phyloP scores from a whole-genome alignment of 1,140 invertebrate genomes.

The Lucilia cuprina region DNA sequence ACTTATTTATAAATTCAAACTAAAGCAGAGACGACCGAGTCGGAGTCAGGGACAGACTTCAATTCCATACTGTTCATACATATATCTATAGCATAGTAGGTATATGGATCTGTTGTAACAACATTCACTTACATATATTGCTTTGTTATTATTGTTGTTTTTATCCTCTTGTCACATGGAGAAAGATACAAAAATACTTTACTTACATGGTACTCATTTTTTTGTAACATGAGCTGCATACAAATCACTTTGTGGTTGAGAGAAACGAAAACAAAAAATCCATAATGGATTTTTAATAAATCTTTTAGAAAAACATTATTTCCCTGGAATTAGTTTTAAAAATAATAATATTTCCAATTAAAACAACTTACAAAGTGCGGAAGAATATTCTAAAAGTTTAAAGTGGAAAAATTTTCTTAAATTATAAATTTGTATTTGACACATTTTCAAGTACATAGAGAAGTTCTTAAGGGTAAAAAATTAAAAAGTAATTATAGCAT shows the following conservation, averaged over 20 bases:
- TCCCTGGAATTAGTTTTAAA: neutral
- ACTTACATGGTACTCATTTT: neutral
- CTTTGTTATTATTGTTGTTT: neutral
- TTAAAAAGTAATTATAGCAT: no score
- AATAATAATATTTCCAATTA: neutral
- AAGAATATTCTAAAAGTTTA: neutral
- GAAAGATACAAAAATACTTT: neutral
- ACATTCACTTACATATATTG: neutral
- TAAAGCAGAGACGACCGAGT: no score
- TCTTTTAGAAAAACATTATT: neutral
- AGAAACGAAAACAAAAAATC: neutral
- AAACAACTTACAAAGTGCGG: neutral
- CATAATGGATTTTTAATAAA: conserved; percentile 4
- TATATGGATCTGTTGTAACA: neutral
- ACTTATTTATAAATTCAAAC: no score
- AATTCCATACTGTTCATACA: neutral
- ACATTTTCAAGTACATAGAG: neutral
- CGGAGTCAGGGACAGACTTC: no score
- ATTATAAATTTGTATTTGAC: neutral
- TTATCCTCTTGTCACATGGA: neutral
- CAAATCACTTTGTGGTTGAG: conserved; percentile 1
- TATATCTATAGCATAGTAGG: neutral
- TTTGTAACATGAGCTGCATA: conserved; percentile 28
- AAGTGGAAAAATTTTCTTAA: neutral
- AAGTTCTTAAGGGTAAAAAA: neutral